phyloP scores from a whole-genome alignment of 2,888 invertebrate species.

The Alloplasta piceator region DNA sequence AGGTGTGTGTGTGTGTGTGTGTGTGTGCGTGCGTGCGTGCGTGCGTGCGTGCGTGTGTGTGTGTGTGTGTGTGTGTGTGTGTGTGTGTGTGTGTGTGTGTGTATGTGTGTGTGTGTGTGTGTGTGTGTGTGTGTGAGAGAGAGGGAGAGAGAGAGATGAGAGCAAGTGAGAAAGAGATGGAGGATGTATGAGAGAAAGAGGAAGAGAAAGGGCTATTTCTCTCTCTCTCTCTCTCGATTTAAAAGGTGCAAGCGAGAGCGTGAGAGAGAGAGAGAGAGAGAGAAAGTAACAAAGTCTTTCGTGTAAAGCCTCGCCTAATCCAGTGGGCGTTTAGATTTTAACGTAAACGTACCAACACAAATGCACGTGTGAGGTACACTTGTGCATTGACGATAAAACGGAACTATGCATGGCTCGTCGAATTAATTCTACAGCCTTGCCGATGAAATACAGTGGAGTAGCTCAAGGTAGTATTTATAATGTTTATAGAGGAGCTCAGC shows the following conservation, averaged over 20 bases:
- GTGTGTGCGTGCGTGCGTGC: too few species aligned
- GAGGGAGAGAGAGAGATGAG: background rate
- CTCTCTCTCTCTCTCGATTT: too few species aligned
- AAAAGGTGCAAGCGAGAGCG: background rate
- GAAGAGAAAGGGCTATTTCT: too few species aligned
- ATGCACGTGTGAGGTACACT: constrained; percentile 13
- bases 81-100: too few species aligned
- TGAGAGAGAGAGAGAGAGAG: background rate
- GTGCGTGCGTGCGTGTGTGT: too few species aligned
- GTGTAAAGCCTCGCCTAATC: constrained; percentile 56
- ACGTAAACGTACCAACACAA: constrained; percentile 13
- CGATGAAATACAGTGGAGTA: constrained; percentile 42
- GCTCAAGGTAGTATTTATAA: constrained; percentile 46
- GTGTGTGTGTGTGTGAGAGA: too few species aligned
- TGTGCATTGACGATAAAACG: constrained; percentile 28
- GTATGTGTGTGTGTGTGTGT: too few species aligned
- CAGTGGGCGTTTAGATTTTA: constrained; percentile 53
- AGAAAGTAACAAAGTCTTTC: constrained; percentile 57
- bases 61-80: too few species aligned
- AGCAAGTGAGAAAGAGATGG: background rate
- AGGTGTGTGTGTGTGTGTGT: too few species aligned
- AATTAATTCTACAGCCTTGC: constrained; percentile 46
- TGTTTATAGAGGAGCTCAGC: background rate
- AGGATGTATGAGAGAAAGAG: too few species aligned
- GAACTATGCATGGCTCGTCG: constrained; percentile 40